phyloP scores from a whole-genome alignment of 2,888 invertebrate species.

The Heliconius erato region DNA sequence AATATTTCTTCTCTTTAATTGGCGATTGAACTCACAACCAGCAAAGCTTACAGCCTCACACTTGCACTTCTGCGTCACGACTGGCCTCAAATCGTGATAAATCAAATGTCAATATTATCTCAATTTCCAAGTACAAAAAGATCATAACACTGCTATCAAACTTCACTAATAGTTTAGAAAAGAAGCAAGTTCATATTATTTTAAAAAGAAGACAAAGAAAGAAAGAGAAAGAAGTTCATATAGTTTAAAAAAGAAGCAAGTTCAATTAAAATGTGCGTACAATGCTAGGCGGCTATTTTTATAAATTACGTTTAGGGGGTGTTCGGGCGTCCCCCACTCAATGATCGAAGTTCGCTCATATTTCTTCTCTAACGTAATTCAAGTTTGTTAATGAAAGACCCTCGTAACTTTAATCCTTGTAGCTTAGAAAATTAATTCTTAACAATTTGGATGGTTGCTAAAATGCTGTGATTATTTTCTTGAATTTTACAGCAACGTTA shows the following conservation, averaged over 20 bases:
- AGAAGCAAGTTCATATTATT: too few species aligned
- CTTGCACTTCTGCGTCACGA: too few species aligned
- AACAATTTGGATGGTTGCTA: conserved; percentile 62
- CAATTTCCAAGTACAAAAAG: neutral
- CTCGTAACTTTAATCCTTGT: conserved; percentile 74
- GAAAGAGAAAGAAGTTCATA: too few species aligned
- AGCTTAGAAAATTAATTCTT: conserved; percentile 70
- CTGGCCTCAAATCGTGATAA: too few species aligned
- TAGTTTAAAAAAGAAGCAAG: neutral
- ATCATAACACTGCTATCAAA: neutral
- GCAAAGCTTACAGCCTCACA: too few species aligned
- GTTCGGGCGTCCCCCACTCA: conserved; percentile 65
- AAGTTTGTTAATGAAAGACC: conserved; percentile 77
- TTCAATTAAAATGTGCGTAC: conserved; percentile 46
- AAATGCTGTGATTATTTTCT: conserved; percentile 45
- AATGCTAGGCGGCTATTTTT: conserved; percentile 56
- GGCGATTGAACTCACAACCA: too few species aligned
- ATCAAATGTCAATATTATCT: neutral
- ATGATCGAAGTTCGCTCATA: conserved; percentile 77
- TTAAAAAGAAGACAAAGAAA: too few species aligned
- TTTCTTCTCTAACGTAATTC: conserved; percentile 74
- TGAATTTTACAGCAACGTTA: conserved; percentile 26
- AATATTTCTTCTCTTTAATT: too few species aligned
- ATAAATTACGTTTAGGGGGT: conserved; percentile 62
- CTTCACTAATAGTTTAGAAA: conserved; percentile 37